Percentiles rank a stretch among this genome's conserved stretches.
phyloP scores from a whole-genome alignment of 2,797 vertebrate genomes.

The Tenualosa thibaudeaui region DNA sequence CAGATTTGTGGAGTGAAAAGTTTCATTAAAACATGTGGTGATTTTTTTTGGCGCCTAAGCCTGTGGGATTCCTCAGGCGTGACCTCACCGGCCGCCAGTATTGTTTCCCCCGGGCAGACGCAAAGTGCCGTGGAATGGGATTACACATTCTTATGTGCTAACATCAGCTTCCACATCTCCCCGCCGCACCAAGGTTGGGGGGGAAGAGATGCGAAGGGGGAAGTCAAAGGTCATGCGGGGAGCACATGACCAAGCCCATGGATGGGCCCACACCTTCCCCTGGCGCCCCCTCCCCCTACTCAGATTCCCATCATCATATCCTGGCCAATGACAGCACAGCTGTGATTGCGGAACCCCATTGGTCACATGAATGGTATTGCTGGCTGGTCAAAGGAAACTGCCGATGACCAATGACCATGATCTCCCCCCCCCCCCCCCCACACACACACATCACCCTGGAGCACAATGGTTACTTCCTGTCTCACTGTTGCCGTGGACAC shows the following conservation, averaged over 20 bases:
- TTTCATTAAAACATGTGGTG: slow-evolving; percentile 79
- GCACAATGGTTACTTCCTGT: slow-evolving; percentile 14
- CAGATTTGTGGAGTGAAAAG: slow-evolving; percentile 70
- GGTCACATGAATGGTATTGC: neutral
- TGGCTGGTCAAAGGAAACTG: slow-evolving; percentile 11
- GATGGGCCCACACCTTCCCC: neutral
- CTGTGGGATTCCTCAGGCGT: slow-evolving; percentile 70
- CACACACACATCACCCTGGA: neutral
- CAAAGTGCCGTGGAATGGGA: slow-evolving; percentile 69
- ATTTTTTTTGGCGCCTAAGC: slow-evolving; percentile 70
- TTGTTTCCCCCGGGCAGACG: slow-evolving; percentile 70
- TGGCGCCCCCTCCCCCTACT: neutral
- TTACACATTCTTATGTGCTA: slow-evolving; percentile 75
- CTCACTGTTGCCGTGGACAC: neutral
- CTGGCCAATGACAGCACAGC: slow-evolving; percentile 2
- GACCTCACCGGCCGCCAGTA: slow-evolving; percentile 68
- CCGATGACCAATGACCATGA: neutral
- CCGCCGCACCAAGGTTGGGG: slow-evolving; percentile 49
- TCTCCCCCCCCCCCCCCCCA: neutral
- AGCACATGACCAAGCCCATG: neutral
- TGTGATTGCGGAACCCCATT: neutral
- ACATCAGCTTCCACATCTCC: slow-evolving; percentile 71
- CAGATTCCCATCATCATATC: neutral
- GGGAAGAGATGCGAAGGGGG: slow-evolving; percentile 59
- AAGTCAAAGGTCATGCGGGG: slow-evolving; percentile 59